These are phyloP conservation scores for Hirtodrosophila confusa DNA, from an alignment of 2,888 invertebrate species.

Conservation along the genomic window DNA sequence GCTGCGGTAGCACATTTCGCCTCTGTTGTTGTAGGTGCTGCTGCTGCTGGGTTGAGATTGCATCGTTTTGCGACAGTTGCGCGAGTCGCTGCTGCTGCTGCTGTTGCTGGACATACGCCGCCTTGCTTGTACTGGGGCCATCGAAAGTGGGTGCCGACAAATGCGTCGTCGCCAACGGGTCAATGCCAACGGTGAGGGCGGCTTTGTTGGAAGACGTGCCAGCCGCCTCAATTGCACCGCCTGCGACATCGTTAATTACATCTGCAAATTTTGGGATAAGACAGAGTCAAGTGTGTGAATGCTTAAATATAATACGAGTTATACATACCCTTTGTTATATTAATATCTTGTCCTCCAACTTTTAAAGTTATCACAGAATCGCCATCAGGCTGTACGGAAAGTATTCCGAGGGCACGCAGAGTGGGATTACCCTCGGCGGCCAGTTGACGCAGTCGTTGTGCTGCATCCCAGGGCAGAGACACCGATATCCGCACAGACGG, in stretches of 20 bases:
- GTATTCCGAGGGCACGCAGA: conserved; percentile 95
- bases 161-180: conserved; percentile 62
- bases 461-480: conserved; percentile 98
- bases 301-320: not conserved
- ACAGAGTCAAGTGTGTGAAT: not conserved
- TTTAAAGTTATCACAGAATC: conserved; percentile 91
- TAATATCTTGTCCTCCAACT: conserved; percentile 89
- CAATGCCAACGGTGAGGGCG: conserved; percentile 39
- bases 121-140: conserved; percentile 73
- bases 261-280: conserved; percentile 50
- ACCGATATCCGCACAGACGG: conserved; percentile 99
- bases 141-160: conserved; percentile 64
- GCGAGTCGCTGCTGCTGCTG: conserved; percentile 56
- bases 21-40: conserved; percentile 36
- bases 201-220: conserved; percentile 72
- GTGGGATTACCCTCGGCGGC: conserved; percentile 95
- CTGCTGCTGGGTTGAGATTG: conserved; percentile 76
- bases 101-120: conserved; percentile 71
- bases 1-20: conserved; percentile 50
- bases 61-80: conserved; percentile 67
- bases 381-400: conserved; percentile 97
- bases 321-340: conserved; percentile 68
- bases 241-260: conserved; percentile 68
- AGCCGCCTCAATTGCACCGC: conserved; percentile 75
- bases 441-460: conserved; percentile 94